These are phyloP conservation scores for Mactra quadrangularis DNA, from an alignment of 1,140 invertebrate species.

Conservation along the genomic window DNA sequence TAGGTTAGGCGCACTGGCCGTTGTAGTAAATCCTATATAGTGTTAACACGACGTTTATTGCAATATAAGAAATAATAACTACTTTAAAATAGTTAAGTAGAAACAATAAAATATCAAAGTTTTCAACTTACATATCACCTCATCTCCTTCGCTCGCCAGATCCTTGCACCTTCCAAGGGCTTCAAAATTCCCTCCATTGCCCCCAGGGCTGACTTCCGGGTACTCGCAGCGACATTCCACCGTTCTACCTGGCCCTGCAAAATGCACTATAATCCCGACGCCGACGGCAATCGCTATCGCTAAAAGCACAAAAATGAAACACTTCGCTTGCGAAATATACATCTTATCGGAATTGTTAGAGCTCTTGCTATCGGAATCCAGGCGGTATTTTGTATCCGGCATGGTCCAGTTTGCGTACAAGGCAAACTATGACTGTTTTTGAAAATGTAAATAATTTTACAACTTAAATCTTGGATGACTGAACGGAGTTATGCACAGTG, in stretches of 20 bases:
- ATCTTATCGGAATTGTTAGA: neutral
- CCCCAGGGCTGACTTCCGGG: neutral
- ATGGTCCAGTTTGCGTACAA: no score
- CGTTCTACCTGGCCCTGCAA: constrained; percentile 29
- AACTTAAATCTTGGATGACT: no score
- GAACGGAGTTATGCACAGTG: no score
- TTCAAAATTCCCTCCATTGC: constrained; percentile 7
- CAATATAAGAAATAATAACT: no score
- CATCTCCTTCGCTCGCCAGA: constrained; percentile 17
- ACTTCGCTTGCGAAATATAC: constrained; percentile 44
- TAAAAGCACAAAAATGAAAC: constrained; percentile 42
- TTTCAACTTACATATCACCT: constrained; percentile 57
- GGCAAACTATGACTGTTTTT: no score
- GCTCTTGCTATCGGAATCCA: neutral
- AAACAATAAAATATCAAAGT: no score
- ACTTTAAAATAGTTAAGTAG: no score
- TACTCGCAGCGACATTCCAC: constrained; percentile 45
- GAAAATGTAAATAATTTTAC: no score
- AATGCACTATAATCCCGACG: constrained; percentile 58
- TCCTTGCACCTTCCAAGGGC: constrained; percentile 36
- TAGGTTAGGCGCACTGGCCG: no score
- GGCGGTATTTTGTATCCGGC: no score
- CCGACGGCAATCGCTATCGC: constrained; percentile 51
- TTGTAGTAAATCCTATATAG: no score
- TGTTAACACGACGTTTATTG: no score